Evolutionary conservation across 1,140 invertebrate genomes (phyloP).

Genomic region (Drosophila orosa): DNA sequence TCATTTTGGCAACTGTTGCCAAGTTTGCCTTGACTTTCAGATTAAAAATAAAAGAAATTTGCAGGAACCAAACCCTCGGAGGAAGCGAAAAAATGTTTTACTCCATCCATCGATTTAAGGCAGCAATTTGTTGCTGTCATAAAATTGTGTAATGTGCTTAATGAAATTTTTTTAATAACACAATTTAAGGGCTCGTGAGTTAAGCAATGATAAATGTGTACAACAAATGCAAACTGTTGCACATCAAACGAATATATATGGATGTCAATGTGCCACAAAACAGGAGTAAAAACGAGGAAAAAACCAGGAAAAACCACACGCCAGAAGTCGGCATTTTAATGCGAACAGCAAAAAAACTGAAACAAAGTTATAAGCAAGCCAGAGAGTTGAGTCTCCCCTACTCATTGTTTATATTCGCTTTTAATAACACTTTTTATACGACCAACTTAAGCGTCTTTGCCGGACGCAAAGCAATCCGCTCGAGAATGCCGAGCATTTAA

Average conservation of each 20-base stretch:
- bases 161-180: slow-evolving; percentile 69
- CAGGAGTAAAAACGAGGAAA: background rate
- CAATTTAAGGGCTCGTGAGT: slow-evolving; percentile 47
- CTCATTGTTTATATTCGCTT: slow-evolving; percentile 68
- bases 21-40: slow-evolving; percentile 59
- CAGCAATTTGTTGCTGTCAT: slow-evolving; percentile 46
- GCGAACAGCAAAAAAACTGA: slow-evolving; percentile 40
- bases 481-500: slow-evolving; percentile 65
- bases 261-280: slow-evolving; percentile 68
- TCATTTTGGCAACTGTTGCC: slow-evolving; percentile 69
- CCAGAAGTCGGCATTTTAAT: slow-evolving; percentile 69
- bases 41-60: slow-evolving; percentile 36
- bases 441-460: slow-evolving; percentile 28
- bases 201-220: slow-evolving; percentile 32
- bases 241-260: slow-evolving; percentile 57
- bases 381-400: slow-evolving; percentile 19
- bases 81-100: slow-evolving; percentile 31
- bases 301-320: slow-evolving; percentile 17
- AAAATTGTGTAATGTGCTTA: slow-evolving; percentile 48
- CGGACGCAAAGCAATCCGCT: slow-evolving; percentile 33
- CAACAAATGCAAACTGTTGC: slow-evolving; percentile 73
- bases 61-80: background rate
- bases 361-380: slow-evolving; percentile 41
- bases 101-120: slow-evolving; percentile 27
- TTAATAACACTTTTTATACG: slow-evolving; percentile 77